Base-by-base conservation (phyloP, 2,113 vertebrate genomes). In the Dunckerocampus dactyliophorus region DNA sequence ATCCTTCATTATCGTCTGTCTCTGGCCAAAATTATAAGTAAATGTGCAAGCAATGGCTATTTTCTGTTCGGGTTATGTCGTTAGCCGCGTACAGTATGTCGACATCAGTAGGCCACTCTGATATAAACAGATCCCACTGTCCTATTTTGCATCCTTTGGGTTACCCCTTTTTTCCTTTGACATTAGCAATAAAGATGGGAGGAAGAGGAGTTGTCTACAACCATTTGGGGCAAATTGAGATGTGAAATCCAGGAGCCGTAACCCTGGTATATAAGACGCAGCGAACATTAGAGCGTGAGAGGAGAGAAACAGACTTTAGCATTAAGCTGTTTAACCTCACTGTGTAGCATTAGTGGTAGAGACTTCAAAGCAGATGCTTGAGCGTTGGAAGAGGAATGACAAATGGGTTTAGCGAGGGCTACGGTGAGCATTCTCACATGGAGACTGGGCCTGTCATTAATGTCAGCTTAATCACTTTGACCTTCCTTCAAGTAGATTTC, bases 301-400 rank as follows among this genome's bases (percentile, higher is more conserved):
- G 79, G 68, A 88, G 82, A 81, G 85, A 83, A 88, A 80, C 79
- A 80, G 89, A 88, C 85, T 88, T 74, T 46, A 83, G 87, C 82
- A 88, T 87, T 91, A 90, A 90, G 89, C 89, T 88, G 83, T 89
- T 90, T 89, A 90, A 88, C 88, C 87, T 89, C 85, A 80, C 72
- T 67, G 80, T 84, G 85, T 89, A 88, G 87, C 89, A 86, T 89
- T 88, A 86, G 85, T 80, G 79, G 77, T 85, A 79, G 79, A 87
- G 88, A 91, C 90, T 90, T 92, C 89, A 92, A 90, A 90, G 89
- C 84, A 71, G 82, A 80, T 67, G 80, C 84, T 83, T 82, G 72
- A 67, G 77, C 62, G 65, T 77, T 81, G 77, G 85, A 78, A 81
- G 73, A 75, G 55, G 86, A 86, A 88, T 88, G 88, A 90, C 87